Base-by-base conservation (phyloP, 2,888 invertebrate genomes). In the Chrysodeixis includens region DNA sequence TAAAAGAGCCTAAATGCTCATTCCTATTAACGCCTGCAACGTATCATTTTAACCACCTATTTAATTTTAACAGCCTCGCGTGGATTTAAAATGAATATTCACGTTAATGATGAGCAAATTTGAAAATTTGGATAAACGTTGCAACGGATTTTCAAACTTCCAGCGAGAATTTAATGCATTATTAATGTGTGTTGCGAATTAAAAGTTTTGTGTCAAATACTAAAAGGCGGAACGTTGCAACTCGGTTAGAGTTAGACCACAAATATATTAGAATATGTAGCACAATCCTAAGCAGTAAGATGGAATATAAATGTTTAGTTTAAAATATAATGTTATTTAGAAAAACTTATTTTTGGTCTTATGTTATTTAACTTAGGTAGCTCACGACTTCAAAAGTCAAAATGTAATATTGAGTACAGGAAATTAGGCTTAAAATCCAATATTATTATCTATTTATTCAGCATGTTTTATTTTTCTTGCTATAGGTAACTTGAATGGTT, bases 31-130 rank as follows among this genome's bases (percentile, higher is more conserved):
- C 53, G 44, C 30, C 44, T 10, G 18, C 59, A 40, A 73, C 68
- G 60, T 52, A 67, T 73, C 62, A 67, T 77, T 74, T 55, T 62
- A 77, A 77, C 46, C 52, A 56, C 67, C 73, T 35, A 77, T 77
- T 73, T 40, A 54, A 56, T 66, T 66, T 30, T 40, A 59, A 61
- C 55, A 30, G 32, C 16, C 44, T 40, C n/a, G n/a, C 30, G 54
- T 56, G 26, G 32, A 68, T 60, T 67, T 63, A 58, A 77, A 53
- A 61, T 78, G 32, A 66, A 60, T 66, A 66, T 55, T 18, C 52
- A 6, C 14, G 58, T 53, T 68, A 62, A 68, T 78, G 56, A 71
- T 30, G 62, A 49, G 18, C 8, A 6, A 54, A 54, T 60, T 32
- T 40, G 69, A 49, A 6, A 54, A 54, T 60, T 32, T 40, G 69